phyloP scores from a whole-genome alignment of 2,888 invertebrate species.

The Melanotus villosus region DNA sequence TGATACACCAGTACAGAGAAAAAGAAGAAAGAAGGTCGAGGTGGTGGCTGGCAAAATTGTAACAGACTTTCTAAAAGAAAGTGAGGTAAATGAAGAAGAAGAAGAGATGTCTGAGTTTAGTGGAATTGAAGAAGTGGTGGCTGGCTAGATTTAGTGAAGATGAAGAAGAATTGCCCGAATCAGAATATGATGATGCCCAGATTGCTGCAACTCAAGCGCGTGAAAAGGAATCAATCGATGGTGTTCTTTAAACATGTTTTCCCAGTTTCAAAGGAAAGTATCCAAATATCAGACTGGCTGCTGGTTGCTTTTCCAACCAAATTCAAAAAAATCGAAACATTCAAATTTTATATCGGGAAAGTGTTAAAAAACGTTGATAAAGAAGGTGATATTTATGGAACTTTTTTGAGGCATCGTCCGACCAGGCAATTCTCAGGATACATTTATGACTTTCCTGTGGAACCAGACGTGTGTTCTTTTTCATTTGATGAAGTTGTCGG shows the following conservation, averaged over 20 bases:
- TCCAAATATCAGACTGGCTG: not conserved
- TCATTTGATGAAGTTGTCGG: constrained; percentile 3
- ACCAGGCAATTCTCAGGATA: not conserved
- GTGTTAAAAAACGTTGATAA: not conserved
- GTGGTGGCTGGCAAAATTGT: not conserved
- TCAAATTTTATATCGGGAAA: not conserved
- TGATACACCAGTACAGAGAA: constrained; percentile 1
- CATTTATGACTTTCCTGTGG: not conserved
- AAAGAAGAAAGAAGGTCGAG: not conserved
- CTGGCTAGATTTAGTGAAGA: not conserved
- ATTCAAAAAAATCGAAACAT: not conserved
- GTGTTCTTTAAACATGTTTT: too few relatives aligned
- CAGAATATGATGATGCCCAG: not conserved
- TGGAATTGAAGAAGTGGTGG: too few relatives aligned
- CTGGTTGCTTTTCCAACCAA: not conserved
- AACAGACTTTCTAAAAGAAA: not conserved
- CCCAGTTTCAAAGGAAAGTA: too few relatives aligned
- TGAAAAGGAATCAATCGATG: too few relatives aligned
- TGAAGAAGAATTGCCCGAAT: not conserved
- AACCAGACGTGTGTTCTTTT: not conserved
- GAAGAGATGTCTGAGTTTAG: not conserved
- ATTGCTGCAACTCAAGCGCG: too few relatives aligned
- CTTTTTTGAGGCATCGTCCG: not conserved
- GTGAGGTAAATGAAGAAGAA: not conserved
- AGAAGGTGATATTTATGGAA: not conserved